Conservation (phyloP, 1,140 invertebrate species). For the Ylistrum balloti region DNA sequence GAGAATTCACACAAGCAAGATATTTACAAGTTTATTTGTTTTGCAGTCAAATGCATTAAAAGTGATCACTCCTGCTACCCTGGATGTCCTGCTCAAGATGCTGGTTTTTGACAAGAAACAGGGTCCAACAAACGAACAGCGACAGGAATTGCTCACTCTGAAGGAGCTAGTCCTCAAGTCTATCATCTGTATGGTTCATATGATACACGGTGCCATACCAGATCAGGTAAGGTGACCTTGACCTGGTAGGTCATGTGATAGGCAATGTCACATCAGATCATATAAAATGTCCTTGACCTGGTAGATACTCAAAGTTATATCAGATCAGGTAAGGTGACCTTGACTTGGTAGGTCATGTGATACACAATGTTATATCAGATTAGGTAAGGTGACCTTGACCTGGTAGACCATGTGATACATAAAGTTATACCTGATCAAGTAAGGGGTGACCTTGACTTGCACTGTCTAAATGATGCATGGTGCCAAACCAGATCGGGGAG, state of each 20-base stretch:
- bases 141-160: constrained; percentile 81
- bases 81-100: constrained; percentile 84
- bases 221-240: constrained; percentile 83
- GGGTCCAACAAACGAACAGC: constrained; percentile 75
- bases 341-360: constrained; percentile 80
- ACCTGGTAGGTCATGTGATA: constrained; percentile 82
- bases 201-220: constrained; percentile 84
- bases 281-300: constrained; percentile 76
- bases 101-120: constrained; percentile 66
- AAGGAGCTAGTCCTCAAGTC: constrained; percentile 84
- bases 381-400: no score
- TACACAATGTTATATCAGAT: constrained; percentile 84
- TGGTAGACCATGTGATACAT: constrained; percentile 77
- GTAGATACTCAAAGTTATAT: constrained; percentile 83
- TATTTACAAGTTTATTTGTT: no score
- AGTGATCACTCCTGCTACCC: constrained; percentile 86
- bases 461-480: constrained; percentile 84
- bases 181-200: constrained; percentile 85
- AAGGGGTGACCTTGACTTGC: constrained; percentile 49
- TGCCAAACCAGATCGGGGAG: constrained; percentile 86
- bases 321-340: constrained; percentile 84
- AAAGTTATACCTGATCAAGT: constrained; percentile 86
- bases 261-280: constrained; percentile 85
- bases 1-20: no score
- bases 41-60: constrained; percentile 86